These are phyloP conservation scores for Nibea albiflora DNA, from an alignment of 2,113 vertebrate genomes.

Conservation along the genomic window DNA sequence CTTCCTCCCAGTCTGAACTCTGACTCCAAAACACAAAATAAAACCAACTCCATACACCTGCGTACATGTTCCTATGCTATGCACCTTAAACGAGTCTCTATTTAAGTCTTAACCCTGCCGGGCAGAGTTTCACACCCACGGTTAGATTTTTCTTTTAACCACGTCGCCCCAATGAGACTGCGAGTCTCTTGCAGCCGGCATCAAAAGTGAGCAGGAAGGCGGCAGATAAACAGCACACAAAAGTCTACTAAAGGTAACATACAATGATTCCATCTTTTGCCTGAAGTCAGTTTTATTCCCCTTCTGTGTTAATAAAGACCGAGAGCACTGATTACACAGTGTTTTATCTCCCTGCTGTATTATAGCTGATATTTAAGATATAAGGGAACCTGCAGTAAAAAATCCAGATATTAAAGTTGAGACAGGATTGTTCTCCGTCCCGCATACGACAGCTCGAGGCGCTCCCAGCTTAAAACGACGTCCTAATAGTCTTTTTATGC, in stretches of 20 bases:
- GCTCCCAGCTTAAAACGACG: not conserved
- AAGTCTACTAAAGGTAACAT: not conserved
- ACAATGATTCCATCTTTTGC: not conserved
- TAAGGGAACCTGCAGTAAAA: not conserved
- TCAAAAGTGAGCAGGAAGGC: constrained; percentile 9
- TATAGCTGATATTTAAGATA: not conserved
- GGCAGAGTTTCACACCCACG: constrained; percentile 16
- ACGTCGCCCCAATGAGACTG: constrained; percentile 12
- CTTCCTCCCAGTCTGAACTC: constrained; percentile 6
- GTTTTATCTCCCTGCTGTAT: not conserved
- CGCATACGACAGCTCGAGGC: too few species aligned
- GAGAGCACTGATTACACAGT: not conserved
- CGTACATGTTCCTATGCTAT: not conserved
- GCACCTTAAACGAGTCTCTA: constrained; percentile 10
- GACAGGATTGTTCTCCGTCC: not conserved
- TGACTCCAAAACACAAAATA: not conserved
- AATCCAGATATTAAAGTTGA: not conserved
- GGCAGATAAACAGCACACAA: constrained; percentile 21
- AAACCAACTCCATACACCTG: too few species aligned
- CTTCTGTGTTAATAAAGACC: constrained; percentile 2
- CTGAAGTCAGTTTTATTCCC: not conserved
- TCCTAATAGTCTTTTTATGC: not conserved
- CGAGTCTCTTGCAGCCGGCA: constrained; percentile 22
- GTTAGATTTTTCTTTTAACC: constrained; percentile 28
- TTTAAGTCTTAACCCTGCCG: constrained; percentile 27